phyloP scores from a whole-genome alignment of 2,113 vertebrate species.

The Noctilio leporinus region DNA sequence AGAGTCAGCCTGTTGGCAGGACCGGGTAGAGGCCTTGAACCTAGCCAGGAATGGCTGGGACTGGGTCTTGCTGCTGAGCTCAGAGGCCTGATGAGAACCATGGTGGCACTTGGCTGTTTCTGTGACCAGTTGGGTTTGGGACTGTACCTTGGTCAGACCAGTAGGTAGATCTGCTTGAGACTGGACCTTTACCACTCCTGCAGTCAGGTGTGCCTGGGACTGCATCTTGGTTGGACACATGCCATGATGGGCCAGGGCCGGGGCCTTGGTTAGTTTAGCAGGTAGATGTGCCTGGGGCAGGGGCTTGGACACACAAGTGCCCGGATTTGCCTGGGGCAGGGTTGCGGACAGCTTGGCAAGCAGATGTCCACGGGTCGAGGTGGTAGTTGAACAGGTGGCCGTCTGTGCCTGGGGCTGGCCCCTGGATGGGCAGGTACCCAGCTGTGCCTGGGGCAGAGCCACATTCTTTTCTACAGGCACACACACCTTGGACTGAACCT shows the following conservation, averaged over 20 bases:
- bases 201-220: not conserved
- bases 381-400: not conserved
- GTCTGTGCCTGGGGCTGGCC: not conserved
- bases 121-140: not conserved
- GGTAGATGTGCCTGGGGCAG: not conserved
- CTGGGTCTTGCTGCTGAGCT: slow-evolving; percentile 14
- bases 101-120: not conserved
- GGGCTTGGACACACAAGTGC: not conserved
- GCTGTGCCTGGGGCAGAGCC: not conserved
- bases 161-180: not conserved
- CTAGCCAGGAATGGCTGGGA: not conserved
- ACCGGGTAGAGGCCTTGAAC: not conserved
- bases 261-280: not conserved
- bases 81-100: rapidly evolving
- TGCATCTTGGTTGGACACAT: not conserved
- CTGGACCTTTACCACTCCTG: not conserved
- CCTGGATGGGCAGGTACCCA: rapidly evolving
- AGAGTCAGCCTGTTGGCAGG: not conserved
- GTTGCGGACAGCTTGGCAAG: not conserved
- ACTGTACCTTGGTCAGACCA: not conserved
- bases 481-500: not conserved
- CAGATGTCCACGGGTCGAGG: not conserved
- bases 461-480: rapidly evolving
- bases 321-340: not conserved
- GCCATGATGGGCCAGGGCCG: not conserved